These are phyloP conservation scores for Pogonocichla stellata DNA, from an alignment of 2,113 vertebrate genomes.

Conservation along the genomic window DNA sequence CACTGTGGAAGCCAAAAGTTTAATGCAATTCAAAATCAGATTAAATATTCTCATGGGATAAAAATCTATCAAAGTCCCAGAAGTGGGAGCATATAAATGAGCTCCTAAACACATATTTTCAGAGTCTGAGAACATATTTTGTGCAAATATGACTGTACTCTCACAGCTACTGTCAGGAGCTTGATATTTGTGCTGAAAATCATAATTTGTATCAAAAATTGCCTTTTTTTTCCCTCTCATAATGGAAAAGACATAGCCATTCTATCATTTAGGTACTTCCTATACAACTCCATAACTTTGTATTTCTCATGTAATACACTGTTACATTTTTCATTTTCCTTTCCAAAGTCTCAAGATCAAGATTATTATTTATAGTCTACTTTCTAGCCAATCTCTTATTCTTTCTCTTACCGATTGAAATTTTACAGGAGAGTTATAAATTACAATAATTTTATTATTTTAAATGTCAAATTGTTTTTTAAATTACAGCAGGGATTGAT, in stretches of 20 bases:
- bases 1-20: not conserved
- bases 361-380: not conserved
- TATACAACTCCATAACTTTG: not conserved
- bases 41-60: not conserved
- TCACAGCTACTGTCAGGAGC: not conserved
- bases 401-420: not conserved
- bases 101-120: not conserved
- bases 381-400: not conserved
- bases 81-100: not conserved
- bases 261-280: not conserved
- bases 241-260: not conserved
- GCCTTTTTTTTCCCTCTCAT: fast-evolving
- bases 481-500: fast-evolving
- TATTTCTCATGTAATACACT: not conserved
- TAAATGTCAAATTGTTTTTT: not conserved
- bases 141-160: fast-evolving
- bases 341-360: not conserved
- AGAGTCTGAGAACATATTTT: not conserved
- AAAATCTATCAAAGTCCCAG: not conserved
- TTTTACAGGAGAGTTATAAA: fast-evolving
- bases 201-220: not conserved
- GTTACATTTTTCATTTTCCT: not conserved
- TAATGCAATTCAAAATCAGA: not conserved
- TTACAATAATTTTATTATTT: not conserved
- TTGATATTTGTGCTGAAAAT: not conserved